Evolutionary conservation across 2,113 vertebrate species (phyloP).

Genomic region (Holacanthus passer): DNA sequence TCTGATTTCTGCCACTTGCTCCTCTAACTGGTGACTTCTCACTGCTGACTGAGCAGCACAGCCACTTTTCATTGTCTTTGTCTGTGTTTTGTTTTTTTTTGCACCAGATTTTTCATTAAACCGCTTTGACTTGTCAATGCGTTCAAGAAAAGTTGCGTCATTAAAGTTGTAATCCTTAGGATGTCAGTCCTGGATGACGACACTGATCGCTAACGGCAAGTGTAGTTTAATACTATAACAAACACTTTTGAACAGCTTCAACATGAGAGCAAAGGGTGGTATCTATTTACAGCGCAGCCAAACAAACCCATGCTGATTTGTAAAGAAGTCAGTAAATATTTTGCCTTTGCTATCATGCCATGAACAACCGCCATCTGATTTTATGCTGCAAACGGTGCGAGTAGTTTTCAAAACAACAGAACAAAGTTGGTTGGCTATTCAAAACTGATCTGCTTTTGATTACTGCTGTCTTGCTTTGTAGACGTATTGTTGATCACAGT

Average conservation of each 20-base stretch:
- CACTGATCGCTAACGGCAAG: slow-evolving; percentile 19
- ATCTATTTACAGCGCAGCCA: slow-evolving; percentile 19
- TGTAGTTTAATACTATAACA: background rate
- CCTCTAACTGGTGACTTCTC: slow-evolving; percentile 62
- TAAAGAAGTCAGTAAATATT: slow-evolving; percentile 2
- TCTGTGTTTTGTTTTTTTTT: slow-evolving; percentile 15
- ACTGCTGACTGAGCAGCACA: slow-evolving; percentile 28
- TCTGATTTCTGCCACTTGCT: slow-evolving; percentile 71
- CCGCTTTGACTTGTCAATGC: background rate
- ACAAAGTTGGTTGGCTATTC: too few species aligned
- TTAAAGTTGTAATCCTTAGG: background rate
- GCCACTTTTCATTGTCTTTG: slow-evolving; percentile 31
- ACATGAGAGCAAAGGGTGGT: background rate
- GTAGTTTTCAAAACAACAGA: too few species aligned
- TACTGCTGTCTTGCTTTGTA: too few species aligned
- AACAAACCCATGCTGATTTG: slow-evolving; percentile 4
- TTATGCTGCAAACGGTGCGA: too few species aligned
- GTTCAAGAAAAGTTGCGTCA: background rate
- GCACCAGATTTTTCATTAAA: background rate
- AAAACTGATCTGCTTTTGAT: background rate
- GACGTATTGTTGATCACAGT: too few species aligned
- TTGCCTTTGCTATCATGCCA: background rate
- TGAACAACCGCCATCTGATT: background rate
- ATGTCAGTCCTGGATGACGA: slow-evolving; percentile 13
- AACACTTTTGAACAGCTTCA: slow-evolving; percentile 13